Base-by-base conservation (phyloP, 2,888 invertebrate species). In the Orchesella flavescens region DNA sequence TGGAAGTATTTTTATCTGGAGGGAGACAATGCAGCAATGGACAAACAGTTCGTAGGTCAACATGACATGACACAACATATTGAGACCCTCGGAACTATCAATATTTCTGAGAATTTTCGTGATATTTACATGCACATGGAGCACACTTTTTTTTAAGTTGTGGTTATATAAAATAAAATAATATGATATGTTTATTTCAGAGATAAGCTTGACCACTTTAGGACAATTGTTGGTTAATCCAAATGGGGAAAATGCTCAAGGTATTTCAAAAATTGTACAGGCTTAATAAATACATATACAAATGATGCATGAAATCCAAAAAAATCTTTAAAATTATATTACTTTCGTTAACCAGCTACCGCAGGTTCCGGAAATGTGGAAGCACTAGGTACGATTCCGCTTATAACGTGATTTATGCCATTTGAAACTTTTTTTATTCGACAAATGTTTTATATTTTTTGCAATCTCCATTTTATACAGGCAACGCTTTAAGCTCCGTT, bases 41-140 rank as follows among this genome's bases (percentile, higher is more conserved):
- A 17, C 78, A 49, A 12, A 78, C 69, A 17, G 68, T 78, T 71
- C 69, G 78, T 78, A 71, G 17, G 78, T 43, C 1, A 13, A 65
- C 13, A 21, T 44, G 34, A 34, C 34, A 4, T 7, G 7, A 53
- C 53, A 53, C 1, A 53, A 10, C n/a, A 1, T 53, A 12, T n/a
- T n/a, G 13, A 10, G 46, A 10, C n/a, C n/a, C n/a, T n/a, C n/a
- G n/a, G n/a, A n/a, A n/a, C n/a, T n/a, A n/a, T n/a, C n/a, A n/a
- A n/a, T n/a, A n/a, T n/a, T n/a, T n/a, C n/a, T n/a, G n/a, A n/a
- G n/a, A n/a, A n/a, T n/a, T n/a, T n/a, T n/a, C n/a, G n/a, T n/a
- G n/a, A n/a, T n/a, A n/a, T n/a, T n/a, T n/a, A n/a, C n/a, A n/a
- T n/a, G n/a, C n/a, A n/a, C n/a, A n/a, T n/a, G n/a, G n/a, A n/a